A percentile compares a stretch with the other conserved stretches of the same genome.
Conservation (phyloP, 2,113 vertebrate species). For the Callopanchax toddi region DNA sequence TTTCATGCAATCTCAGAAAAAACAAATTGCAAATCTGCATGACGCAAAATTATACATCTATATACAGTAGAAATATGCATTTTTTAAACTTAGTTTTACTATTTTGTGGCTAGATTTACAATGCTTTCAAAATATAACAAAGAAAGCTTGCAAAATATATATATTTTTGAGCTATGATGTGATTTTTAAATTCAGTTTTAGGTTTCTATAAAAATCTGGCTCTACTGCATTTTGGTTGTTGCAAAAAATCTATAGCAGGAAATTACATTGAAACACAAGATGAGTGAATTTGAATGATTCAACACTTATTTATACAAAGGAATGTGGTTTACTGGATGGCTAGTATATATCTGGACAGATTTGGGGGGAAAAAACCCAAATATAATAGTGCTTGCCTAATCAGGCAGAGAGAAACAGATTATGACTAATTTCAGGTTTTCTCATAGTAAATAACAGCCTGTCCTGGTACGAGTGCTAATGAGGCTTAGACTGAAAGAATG, state of each 20-base stretch:
- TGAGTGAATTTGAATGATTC: neutral
- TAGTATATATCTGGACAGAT: neutral
- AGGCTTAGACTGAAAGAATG: neutral
- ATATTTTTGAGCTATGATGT: no score
- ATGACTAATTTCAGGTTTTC: neutral
- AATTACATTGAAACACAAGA: no score
- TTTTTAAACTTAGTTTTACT: no score
- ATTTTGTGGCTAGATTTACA: no score
- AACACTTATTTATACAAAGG: neutral
- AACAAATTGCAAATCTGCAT: neutral
- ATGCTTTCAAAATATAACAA: no score
- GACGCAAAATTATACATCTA: neutral
- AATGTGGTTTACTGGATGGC: neutral
- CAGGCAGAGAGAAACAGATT: neutral
- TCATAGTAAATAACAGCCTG: constrained; percentile 1
- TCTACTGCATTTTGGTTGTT: neutral
- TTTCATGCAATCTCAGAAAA: neutral
- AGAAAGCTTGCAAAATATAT: constrained; percentile 7
- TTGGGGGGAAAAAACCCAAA: neutral
- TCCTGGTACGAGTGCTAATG: neutral
- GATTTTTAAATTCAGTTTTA: constrained; percentile 45
- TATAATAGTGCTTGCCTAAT: neutral
- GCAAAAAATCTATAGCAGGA: no score
- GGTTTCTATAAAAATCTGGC: constrained; percentile 35
- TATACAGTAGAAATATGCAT: no score